Conservation (phyloP, 2,113 vertebrate genomes). For the Psophia crepitans region DNA sequence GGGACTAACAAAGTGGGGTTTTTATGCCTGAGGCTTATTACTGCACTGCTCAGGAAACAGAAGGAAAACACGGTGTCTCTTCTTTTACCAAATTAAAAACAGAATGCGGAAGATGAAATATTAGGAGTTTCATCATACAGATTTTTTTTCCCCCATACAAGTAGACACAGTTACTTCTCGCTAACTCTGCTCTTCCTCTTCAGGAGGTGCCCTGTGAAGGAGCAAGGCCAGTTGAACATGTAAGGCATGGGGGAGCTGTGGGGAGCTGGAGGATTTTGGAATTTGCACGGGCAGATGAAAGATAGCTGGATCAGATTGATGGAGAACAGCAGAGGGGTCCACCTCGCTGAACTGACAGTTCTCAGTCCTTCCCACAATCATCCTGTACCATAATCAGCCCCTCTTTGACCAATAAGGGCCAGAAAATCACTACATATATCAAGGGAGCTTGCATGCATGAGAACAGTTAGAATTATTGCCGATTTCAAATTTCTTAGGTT, state of each 20-base stretch:
- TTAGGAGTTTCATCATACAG: background rate
- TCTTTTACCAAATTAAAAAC: background rate
- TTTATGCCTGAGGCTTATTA: background rate
- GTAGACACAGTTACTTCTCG: background rate
- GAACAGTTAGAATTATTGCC: background rate
- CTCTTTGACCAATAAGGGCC: background rate
- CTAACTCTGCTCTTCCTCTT: background rate
- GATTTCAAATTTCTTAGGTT: background rate
- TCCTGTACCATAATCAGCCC: fast-evolving
- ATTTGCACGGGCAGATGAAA: background rate
- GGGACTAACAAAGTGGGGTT: fast-evolving
- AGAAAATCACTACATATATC: background rate
- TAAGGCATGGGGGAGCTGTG: background rate
- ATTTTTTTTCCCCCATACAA: background rate
- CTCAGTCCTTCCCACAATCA: background rate
- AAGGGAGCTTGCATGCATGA: background rate
- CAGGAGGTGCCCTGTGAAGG: background rate
- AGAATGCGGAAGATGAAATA: background rate
- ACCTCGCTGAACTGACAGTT: background rate
- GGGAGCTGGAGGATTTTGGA: background rate
- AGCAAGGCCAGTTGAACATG: background rate
- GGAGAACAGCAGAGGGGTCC: background rate
- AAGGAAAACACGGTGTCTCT: background rate
- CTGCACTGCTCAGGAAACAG: background rate
- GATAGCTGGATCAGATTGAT: background rate